Base-by-base conservation (phyloP, 2,113 vertebrate species). In the Asarcornis scutulata region DNA sequence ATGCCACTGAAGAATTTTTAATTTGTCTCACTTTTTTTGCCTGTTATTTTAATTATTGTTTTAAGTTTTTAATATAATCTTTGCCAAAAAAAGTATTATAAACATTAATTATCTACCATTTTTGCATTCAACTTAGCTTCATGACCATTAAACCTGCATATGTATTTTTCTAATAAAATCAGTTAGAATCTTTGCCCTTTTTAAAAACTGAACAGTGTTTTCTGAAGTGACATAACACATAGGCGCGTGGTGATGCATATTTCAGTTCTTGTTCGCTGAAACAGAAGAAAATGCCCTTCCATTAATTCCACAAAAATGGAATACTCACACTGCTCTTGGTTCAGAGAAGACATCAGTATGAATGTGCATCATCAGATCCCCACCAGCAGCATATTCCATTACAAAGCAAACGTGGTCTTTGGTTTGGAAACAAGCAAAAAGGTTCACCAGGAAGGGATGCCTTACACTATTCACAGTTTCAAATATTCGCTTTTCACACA, bases 331-430 rank as follows among this genome's bases (percentile, higher is more conserved):
- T 92, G 99, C 99, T 93, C 99, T 98, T n/a, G 99, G 98, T 96
- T 99, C 99, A 36, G 99, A 99, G 98, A 99, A 99, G 85, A 99
- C 99, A 50, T 99, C 99, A 4, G 99, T 99, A 63, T 99, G 99
- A 94, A 99, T 99, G 98, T 99, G 99, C 99, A 99, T 99, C 99
- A 99, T 99, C 85, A 99, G 98, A 96, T 99, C 99, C 42, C 99
- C 99, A 44, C 99, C 99, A 13, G 99, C 99, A n/a, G 99, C 99
- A 53, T 99, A 99, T 96, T 99, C 99, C 99, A 99, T 99, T 89
- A 99, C 99, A 91, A 99, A 99, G 96, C 99, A 99, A 38, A 99
- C 99, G 1, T 99, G 99, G 96, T 99, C 99, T 98, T 98, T 98
- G 80, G 99, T 99, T 98, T 99, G 99, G 98, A 99, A 99, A 97